phyloP scores from a whole-genome alignment of 2,113 vertebrate species.

The Ovis canadensis region DNA sequence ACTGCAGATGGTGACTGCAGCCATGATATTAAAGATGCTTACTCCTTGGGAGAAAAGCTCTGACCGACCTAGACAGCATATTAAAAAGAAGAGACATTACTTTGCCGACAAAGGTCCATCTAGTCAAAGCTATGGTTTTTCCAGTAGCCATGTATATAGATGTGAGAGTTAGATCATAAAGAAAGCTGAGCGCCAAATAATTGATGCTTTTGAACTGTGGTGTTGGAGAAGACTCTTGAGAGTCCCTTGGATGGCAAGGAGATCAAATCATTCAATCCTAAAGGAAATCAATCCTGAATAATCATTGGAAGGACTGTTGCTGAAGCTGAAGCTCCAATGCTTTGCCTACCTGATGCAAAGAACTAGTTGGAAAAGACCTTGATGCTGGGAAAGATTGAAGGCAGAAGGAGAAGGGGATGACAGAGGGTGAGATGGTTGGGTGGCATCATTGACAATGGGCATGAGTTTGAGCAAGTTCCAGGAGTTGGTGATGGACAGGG shows the following conservation, averaged over 20 bases:
- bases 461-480: not conserved
- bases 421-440: not conserved
- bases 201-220: not conserved
- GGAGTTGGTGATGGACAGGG: not conserved
- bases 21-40: not conserved
- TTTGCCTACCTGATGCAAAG: not conserved
- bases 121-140: not conserved
- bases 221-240: not conserved
- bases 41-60: not conserved
- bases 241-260: not conserved
- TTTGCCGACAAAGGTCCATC: rapidly evolving
- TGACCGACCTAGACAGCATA: not conserved
- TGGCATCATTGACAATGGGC: not conserved
- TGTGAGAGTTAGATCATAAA: not conserved
- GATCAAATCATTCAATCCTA: not conserved
- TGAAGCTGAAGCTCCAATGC: not conserved
- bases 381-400: not conserved
- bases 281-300: not conserved
- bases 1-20: not conserved
- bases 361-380: not conserved
- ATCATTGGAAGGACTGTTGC: not conserved
- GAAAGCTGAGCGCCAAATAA: rapidly evolving
- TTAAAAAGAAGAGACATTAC: not conserved
- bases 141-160: not conserved
- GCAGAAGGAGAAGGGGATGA: not conserved